These are phyloP conservation scores for Nycticebus coucang DNA, from an alignment of 2,113 vertebrate species.

Conservation along the genomic window DNA sequence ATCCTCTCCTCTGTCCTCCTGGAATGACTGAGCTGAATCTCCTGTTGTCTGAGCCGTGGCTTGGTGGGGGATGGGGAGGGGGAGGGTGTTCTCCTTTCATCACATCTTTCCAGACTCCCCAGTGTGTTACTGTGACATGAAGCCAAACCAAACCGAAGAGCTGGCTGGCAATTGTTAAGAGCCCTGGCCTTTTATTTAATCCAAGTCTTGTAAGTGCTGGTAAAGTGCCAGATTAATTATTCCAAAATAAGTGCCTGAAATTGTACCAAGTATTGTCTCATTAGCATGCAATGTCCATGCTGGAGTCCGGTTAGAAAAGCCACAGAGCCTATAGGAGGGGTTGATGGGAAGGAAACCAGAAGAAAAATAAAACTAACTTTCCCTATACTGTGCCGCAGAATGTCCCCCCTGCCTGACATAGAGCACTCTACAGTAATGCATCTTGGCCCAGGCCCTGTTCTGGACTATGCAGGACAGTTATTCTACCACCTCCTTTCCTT, in stretches of 20 bases:
- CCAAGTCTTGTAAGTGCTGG: constrained; percentile 39
- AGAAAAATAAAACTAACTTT: background rate
- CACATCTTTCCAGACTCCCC: constrained; percentile 30
- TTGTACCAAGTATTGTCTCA: constrained; percentile 61
- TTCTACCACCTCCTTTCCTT: background rate
- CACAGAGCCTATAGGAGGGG: background rate
- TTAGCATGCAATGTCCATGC: constrained; percentile 44
- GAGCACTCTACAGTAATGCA: background rate
- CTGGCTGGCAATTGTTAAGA: constrained; percentile 69
- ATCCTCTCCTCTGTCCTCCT: background rate
- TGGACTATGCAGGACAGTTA: background rate
- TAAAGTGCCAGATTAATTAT: constrained; percentile 80
- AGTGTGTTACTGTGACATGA: constrained; percentile 8
- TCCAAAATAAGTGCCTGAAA: constrained; percentile 67
- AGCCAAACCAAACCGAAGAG: constrained; percentile 67
- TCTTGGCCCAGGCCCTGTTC: background rate
- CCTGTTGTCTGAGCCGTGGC: background rate
- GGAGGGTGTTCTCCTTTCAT: background rate
- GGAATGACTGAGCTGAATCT: background rate
- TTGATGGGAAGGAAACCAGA: background rate
- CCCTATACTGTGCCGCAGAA: background rate
- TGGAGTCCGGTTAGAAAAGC: constrained; percentile 3
- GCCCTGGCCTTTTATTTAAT: constrained; percentile 75
- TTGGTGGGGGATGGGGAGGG: background rate
- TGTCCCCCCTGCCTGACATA: background rate